These are phyloP conservation scores for Apeltes quadracus DNA, from an alignment of 2,113 vertebrate genomes.

Conservation along the genomic window DNA sequence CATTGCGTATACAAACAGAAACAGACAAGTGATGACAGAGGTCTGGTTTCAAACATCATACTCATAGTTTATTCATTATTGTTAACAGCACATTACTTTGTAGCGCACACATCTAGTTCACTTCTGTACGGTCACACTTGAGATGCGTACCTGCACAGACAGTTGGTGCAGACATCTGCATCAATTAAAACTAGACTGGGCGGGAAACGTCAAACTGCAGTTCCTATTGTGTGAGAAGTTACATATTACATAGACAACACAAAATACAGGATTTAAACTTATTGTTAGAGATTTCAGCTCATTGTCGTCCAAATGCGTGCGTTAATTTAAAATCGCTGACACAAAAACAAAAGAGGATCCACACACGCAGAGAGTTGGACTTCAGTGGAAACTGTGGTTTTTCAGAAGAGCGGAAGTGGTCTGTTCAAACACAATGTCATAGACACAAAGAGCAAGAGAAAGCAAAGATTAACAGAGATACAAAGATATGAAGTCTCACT, in stretches of 20 bases:
- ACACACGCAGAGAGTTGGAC: neutral
- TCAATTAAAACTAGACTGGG: too few species aligned
- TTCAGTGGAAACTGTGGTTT: conserved; percentile 22
- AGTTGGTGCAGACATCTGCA: too few species aligned
- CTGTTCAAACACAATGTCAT: neutral
- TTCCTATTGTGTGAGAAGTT: too few species aligned
- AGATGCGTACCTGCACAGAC: neutral
- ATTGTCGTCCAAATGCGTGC: neutral
- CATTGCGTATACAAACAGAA: neutral
- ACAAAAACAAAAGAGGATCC: neutral
- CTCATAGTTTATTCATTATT: neutral
- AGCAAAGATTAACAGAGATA: neutral
- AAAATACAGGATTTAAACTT: neutral
- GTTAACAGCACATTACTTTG: neutral
- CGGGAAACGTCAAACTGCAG: too few species aligned
- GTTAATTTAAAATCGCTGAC: too few species aligned
- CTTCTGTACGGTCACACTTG: neutral
- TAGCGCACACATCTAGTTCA: neutral
- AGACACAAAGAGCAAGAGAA: neutral
- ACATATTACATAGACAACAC: too few species aligned
- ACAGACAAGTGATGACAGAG: neutral
- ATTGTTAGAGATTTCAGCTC: neutral
- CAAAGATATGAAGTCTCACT: conserved; percentile 10
- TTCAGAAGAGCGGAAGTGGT: conserved; percentile 28
- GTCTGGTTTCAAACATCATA: neutral